Percentiles rank a stretch among this genome's conserved stretches.
Evolutionary conservation across 2,888 invertebrate genomes (phyloP).

Genomic region (Pherbina coryleti): DNA sequence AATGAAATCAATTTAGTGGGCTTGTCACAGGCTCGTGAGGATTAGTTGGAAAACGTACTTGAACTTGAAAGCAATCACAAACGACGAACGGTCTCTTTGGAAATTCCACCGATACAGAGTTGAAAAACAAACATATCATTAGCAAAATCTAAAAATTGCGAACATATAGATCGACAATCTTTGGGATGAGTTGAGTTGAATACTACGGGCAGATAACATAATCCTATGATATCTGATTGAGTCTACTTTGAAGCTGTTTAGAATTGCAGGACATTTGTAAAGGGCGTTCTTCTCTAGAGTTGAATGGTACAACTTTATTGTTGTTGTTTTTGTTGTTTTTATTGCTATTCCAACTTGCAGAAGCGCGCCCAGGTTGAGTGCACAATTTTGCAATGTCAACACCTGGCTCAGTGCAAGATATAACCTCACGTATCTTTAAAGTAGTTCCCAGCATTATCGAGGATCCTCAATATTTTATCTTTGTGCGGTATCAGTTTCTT

Average conservation of each 20-base stretch:
- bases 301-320: background rate
- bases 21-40: constrained; percentile 49
- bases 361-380: constrained; percentile 9
- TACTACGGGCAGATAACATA: constrained; percentile 17
- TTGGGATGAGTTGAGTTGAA: too few species aligned
- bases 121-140: constrained; percentile 29
- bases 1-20: constrained; percentile 44
- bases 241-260: background rate
- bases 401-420: constrained; percentile 14
- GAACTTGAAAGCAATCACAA: background rate
- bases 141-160: constrained; percentile 29
- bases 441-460: background rate
- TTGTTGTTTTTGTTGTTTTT: background rate
- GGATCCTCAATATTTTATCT: background rate
- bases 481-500: constrained; percentile 16
- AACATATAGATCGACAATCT: constrained; percentile 7
- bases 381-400: constrained; percentile 19
- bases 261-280: background rate
- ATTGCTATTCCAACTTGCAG: background rate
- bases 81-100: background rate
- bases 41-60: constrained; percentile 31
- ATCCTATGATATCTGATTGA: constrained; percentile 32
- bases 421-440: background rate
- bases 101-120: background rate
- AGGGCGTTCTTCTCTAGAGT: background rate